Conservation (phyloP, 2,797 vertebrate species). For the Amphiprion clarkii region DNA sequence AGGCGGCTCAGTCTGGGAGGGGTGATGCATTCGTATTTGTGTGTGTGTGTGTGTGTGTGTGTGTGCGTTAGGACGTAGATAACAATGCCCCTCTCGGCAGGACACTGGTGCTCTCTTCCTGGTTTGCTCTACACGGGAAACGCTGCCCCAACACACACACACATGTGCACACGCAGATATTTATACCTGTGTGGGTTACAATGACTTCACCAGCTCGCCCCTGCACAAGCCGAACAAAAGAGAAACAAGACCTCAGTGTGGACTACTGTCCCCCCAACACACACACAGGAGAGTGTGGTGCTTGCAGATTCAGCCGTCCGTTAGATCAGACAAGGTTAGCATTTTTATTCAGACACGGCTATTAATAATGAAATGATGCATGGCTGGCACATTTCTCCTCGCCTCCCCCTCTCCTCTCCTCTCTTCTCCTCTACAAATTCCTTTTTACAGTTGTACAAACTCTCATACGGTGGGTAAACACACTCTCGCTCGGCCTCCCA, state of each 20-base stretch:
- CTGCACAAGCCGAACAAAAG: constrained; percentile 63
- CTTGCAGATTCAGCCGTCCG: constrained; percentile 88
- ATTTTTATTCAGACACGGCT: constrained; percentile 93
- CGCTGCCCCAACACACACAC: constrained; percentile 66
- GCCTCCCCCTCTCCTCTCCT: constrained; percentile 77
- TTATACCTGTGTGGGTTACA: constrained; percentile 77
- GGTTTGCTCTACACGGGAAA: constrained; percentile 78
- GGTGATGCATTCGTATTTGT: constrained; percentile 53
- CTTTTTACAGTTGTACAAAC: constrained; percentile 78
- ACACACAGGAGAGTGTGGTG: constrained; percentile 44
- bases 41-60: constrained; percentile 32
- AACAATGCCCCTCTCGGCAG: constrained; percentile 85
- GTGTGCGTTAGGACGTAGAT: constrained; percentile 71
- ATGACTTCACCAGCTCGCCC: constrained; percentile 74
- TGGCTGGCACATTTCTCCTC: constrained; percentile 74
- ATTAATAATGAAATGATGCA: constrained; percentile 98
- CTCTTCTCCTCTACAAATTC: constrained; percentile 73
- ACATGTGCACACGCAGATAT: constrained; percentile 64
- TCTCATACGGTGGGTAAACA: constrained; percentile 75
- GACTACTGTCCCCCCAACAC: constrained; percentile 53
- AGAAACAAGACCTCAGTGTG: constrained; percentile 67
- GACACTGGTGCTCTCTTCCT: constrained; percentile 85
- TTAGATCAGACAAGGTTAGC: constrained; percentile 95
- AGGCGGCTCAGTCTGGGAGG: constrained; percentile 62
- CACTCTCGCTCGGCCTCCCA: constrained; percentile 55